Evolutionary conservation across 2,113 vertebrate species (phyloP).

Genomic region (Indri indri): DNA sequence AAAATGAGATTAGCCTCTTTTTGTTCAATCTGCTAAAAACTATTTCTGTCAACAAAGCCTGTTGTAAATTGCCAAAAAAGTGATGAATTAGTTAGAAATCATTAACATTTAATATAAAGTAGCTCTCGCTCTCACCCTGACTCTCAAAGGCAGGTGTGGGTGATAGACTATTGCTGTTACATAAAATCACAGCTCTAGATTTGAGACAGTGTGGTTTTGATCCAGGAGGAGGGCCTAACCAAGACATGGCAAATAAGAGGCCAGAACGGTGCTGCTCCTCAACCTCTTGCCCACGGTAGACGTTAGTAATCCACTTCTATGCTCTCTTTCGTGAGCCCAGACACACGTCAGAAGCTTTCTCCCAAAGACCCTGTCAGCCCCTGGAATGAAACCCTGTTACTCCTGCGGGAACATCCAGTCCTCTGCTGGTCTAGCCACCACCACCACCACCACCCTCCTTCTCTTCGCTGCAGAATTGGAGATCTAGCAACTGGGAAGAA

Average conservation of each 20-base stretch:
- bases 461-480: background rate
- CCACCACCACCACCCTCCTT: rapidly evolving
- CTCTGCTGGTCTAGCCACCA: background rate
- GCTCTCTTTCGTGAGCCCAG: background rate
- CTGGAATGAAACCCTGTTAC: background rate
- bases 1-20: background rate
- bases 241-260: background rate
- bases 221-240: background rate
- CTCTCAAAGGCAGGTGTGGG: background rate
- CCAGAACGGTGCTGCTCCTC: background rate
- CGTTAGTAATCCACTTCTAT: background rate
- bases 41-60: conserved; percentile 45
- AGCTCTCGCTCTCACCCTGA: conserved; percentile 26
- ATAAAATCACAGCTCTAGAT: background rate
- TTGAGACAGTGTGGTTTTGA: background rate
- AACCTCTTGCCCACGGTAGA: background rate
- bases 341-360: background rate
- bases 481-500: background rate
- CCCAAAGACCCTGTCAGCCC: rapidly evolving
- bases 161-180: background rate
- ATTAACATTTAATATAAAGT: conserved; percentile 43
- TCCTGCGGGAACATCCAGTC: rapidly evolving
- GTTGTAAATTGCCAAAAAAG: conserved; percentile 30
- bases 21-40: conserved; percentile 23
- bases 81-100: conserved; percentile 47